Base-by-base conservation (phyloP, 2,113 vertebrate species). In the Vicugna pacos region DNA sequence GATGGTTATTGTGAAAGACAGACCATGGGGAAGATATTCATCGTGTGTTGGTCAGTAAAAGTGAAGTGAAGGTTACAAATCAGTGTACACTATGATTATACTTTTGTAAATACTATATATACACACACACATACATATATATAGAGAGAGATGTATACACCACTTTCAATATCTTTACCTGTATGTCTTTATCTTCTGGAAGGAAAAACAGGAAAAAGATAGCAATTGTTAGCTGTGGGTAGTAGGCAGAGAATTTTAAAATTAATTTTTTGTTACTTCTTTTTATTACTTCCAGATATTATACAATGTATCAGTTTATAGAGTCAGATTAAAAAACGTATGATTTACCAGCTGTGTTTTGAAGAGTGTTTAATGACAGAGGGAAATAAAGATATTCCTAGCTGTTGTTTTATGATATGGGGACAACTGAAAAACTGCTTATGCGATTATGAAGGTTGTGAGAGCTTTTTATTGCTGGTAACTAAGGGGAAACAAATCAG, bases 191-290 rank as follows among this genome's bases (percentile, higher is more conserved):
- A 42, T 42, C 38, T 89, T 67, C 87, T 70, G 9, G 13, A 76
- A 93, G n/a, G 26, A 86, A 69, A 80, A 48, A 46, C 9, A 84
- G 9, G 20, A 92, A 54, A 70, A 76, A 48, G 38, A 28, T 73
- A 15, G 12, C 6, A 62, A 46, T 28, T 62, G 12, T 77, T 94
- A 30, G 14, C 22, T 58, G 17, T 48, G 11, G 8, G 9, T 38
- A 26, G 19, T 73, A 19, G 28, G 12, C 15, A 93, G 62, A 70
- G 6, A 79, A 50, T 60, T 77, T 86, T 83, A 2, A 52, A 83
- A 92, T 60, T 72, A 82, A 77, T 24, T 76, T 89, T 46, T 28
- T 77, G 73, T 42, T n/a, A 35, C 12, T 73, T 95, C n/a, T 95
- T 46, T 82, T 35, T 17, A 73, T 42, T 42, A 26, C 54, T 46